phyloP scores from a whole-genome alignment of 2,113 vertebrate genomes.

The Chlorodrepanis virens region DNA sequence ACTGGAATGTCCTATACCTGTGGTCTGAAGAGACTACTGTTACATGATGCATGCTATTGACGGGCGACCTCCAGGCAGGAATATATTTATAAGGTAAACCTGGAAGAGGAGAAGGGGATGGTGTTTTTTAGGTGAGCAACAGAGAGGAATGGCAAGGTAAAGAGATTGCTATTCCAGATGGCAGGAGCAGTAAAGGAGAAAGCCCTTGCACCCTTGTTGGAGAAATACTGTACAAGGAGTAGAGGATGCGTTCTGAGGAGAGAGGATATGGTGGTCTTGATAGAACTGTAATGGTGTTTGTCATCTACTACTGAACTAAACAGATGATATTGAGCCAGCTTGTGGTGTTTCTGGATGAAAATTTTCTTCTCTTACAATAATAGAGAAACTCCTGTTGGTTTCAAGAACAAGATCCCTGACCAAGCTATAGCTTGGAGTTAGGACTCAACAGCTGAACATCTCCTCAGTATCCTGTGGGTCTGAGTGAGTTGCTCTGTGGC shows the following conservation, averaged over 20 bases:
- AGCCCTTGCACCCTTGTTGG: background rate
- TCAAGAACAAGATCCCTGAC: constrained; percentile 10
- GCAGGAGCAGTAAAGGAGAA: background rate
- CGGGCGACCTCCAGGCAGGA: background rate
- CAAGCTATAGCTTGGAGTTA: constrained; percentile 34
- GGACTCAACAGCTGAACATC: background rate
- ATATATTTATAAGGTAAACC: background rate
- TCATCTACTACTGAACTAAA: background rate
- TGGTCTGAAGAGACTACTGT: background rate
- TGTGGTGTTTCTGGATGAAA: background rate
- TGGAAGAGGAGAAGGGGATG: background rate
- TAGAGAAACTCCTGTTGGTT: constrained; percentile 36
- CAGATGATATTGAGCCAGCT: background rate
- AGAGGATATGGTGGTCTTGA: background rate
- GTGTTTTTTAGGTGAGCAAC: background rate
- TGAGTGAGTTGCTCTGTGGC: constrained; percentile 37
- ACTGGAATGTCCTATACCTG: background rate
- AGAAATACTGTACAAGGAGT: background rate
- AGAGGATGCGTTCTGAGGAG: background rate
- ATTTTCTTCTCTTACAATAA: background rate
- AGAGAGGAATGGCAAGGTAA: background rate
- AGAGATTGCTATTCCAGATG: background rate
- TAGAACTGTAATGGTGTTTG: background rate
- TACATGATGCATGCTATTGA: background rate
- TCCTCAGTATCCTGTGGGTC: constrained; percentile 20